Evolutionary conservation across 2,797 vertebrate genomes (phyloP).

Genomic region (Pseudochirops corinnae): DNA sequence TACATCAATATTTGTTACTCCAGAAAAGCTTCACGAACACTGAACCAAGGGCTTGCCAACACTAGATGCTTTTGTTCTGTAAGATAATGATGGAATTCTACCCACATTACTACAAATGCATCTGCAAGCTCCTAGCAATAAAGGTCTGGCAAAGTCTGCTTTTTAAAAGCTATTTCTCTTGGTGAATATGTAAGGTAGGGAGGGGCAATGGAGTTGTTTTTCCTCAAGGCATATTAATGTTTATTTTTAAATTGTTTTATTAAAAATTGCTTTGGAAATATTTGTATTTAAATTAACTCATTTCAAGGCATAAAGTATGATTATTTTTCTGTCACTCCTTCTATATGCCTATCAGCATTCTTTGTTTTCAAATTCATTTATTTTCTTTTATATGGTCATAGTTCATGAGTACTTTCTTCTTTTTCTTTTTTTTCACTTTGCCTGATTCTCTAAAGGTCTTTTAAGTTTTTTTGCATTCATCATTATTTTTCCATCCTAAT

Average conservation of each 20-base stretch:
- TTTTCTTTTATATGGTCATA: not conserved
- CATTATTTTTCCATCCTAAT: not conserved
- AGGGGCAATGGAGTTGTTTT: not conserved
- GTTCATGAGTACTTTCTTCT: not conserved
- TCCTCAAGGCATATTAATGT: not conserved
- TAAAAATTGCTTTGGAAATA: conserved; percentile 48
- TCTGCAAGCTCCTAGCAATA: not conserved
- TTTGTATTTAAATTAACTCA: not conserved
- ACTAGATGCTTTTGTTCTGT: conserved; percentile 65
- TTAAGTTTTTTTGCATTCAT: not conserved
- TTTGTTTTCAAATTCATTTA: conserved; percentile 4
- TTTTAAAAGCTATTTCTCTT: not conserved
- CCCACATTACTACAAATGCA: not conserved
- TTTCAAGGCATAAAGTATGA: not conserved
- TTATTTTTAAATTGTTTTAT: conserved; percentile 8
- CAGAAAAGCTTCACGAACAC: conserved; percentile 51
- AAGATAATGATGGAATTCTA: conserved; percentile 57
- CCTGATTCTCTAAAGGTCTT: not conserved
- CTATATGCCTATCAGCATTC: not conserved
- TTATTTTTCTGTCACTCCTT: conserved; percentile 39
- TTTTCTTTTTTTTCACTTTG: not conserved
- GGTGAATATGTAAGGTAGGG: not conserved
- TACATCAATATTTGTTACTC: conserved; percentile 53
- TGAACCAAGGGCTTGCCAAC: conserved; percentile 66
- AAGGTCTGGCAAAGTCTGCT: not conserved